Percentiles rank a stretch among this genome's conserved stretches.
Conservation (phyloP, 2,113 vertebrate species). For the Helogale parvula region DNA sequence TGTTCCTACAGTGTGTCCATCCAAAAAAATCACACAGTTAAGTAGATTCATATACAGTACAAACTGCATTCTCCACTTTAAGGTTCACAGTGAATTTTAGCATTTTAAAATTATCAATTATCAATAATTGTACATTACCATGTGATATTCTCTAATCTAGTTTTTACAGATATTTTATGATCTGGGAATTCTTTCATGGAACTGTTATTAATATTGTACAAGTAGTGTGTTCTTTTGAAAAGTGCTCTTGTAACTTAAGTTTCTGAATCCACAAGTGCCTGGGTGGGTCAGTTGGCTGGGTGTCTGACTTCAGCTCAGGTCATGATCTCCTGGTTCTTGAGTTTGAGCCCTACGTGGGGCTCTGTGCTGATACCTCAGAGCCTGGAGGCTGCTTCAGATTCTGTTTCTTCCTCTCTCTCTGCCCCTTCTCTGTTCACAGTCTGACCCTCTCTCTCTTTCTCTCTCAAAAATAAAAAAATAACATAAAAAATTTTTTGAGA, state of each 20-base stretch:
- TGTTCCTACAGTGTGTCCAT: neutral
- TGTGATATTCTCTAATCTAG: neutral
- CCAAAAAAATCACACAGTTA: neutral
- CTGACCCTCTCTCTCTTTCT: too few relatives aligned
- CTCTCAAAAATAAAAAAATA: too few relatives aligned
- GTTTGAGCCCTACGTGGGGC: too few relatives aligned
- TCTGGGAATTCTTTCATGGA: neutral
- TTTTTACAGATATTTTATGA: neutral
- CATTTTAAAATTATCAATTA: neutral
- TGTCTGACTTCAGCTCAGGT: too few relatives aligned
- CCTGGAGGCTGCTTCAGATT: too few relatives aligned
- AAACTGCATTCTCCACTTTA: neutral
- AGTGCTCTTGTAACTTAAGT: too few relatives aligned
- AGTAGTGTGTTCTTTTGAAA: neutral
- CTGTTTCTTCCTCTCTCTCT: too few relatives aligned
- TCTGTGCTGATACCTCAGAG: too few relatives aligned
- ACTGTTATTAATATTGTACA: neutral
- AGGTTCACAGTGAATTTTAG: neutral
- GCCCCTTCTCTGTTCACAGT: too few relatives aligned
- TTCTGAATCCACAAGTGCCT: too few relatives aligned
- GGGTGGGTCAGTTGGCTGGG: too few relatives aligned
- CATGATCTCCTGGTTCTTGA: too few relatives aligned
- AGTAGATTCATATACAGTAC: neutral
- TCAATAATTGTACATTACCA: neutral
- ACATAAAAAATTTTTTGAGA: neutral